Evolutionary conservation across 2,888 invertebrate genomes (phyloP).

Genomic region (Psylliodes chrysocephalus): DNA sequence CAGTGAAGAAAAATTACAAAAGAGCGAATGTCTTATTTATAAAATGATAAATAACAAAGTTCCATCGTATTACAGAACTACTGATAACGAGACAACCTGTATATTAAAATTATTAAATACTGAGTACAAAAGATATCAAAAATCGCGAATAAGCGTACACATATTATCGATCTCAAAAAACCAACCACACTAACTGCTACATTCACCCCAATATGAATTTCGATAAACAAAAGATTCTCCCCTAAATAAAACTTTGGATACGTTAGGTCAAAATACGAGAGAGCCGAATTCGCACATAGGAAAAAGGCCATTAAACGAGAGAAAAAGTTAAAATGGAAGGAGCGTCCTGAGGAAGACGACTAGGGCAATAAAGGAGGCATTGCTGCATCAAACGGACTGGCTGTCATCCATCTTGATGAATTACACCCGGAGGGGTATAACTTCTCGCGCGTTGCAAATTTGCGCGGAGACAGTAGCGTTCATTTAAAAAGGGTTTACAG

Average conservation of each 20-base stretch:
- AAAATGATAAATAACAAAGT: no score
- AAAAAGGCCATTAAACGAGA: no score
- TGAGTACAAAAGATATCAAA: no score
- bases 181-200: no score
- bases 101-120: no score
- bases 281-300: no score
- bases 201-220: neutral
- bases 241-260: neutral
- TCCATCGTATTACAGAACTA: no score
- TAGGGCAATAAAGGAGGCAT: slow-evolving; percentile 24
- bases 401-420: slow-evolving; percentile 7
- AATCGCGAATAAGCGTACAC: no score
- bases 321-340: neutral
- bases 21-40: no score
- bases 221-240: neutral
- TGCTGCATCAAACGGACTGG: slow-evolving; percentile 12
- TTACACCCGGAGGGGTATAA: neutral
- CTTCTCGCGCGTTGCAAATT: neutral
- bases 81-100: no score
- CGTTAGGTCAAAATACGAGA: neutral
- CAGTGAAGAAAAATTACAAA: no score
- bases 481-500: neutral
- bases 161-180: neutral
- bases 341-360: slow-evolving; percentile 1
- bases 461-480: neutral